Evolutionary conservation across 2,797 vertebrate genomes (phyloP).

Genomic region (Phrynocephalus vlangalii): DNA sequence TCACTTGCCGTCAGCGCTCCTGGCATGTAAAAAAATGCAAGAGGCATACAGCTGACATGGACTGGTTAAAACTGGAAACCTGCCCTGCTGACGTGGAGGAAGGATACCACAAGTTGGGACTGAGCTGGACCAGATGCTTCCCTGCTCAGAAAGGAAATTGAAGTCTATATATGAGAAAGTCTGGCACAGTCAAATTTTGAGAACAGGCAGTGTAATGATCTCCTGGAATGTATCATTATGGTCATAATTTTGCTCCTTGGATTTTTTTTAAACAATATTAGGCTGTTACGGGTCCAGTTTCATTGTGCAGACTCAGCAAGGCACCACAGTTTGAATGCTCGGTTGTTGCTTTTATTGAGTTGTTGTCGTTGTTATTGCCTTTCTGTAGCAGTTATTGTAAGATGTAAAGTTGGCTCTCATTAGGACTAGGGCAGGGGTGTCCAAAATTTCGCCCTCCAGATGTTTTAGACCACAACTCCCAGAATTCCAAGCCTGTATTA

Average conservation of each 20-base stretch:
- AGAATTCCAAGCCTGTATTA: no score
- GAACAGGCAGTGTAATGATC: slow-evolving; percentile 73
- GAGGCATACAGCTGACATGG: slow-evolving; percentile 48
- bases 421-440: background rate
- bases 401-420: background rate
- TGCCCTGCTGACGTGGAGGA: slow-evolving; percentile 68
- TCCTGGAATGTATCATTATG: slow-evolving; percentile 68
- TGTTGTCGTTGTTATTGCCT: slow-evolving; percentile 33
- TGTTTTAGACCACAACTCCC: no score
- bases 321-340: slow-evolving; percentile 51
- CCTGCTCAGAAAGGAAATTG: slow-evolving; percentile 78
- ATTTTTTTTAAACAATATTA: slow-evolving; percentile 49
- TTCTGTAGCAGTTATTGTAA: slow-evolving; percentile 51
- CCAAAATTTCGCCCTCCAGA: no score
- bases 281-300: background rate
- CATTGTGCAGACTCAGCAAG: slow-evolving; percentile 41
- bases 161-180: slow-evolving; percentile 71
- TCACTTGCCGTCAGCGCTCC: slow-evolving; percentile 50
- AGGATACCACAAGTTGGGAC: slow-evolving; percentile 61
- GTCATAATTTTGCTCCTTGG: slow-evolving; percentile 25
- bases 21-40: slow-evolving; percentile 52
- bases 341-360: background rate
- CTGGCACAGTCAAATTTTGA: slow-evolving; percentile 68
- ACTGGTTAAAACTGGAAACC: slow-evolving; percentile 47
- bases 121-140: slow-evolving; percentile 79